Evolutionary conservation across 1,140 invertebrate species (phyloP), one percentile per base, ranked within the genome.

Genomic region (Patella vulgata): DNA sequence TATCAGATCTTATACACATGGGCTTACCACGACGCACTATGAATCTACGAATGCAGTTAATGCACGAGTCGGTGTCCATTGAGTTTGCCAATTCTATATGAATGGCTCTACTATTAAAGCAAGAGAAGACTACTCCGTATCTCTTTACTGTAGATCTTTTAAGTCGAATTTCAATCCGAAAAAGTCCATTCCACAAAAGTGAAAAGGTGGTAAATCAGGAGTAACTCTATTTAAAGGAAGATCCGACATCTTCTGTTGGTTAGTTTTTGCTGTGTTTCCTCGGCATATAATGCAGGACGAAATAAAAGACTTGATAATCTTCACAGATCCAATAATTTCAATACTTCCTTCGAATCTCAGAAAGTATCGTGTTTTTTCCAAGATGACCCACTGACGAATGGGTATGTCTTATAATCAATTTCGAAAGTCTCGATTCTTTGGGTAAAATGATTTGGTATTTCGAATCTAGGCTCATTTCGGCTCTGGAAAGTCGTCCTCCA

Each of bases 111-210:
- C 28, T 53, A 17, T 28, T 30, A 11, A 76, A 30, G 27, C 73
- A 77, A 1, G 73, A 71, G 27, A 74, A 75, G 23, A 77, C 58
- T 21, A 59, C 56, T 17, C 73, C 70, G 57, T 72, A 75, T 8
- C 68, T 44, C 50, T 77, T 77, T 6, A 66, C 46, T 33, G n/a
- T n/a, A 12, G 33, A 27, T 17, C 67, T 33, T 19, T 33, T 48
- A 17, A 17, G 33, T 27, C 63, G 27, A 40, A 9, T 17, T 78
- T 59, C 1, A 75, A 69, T 17, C 73, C 63, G 62, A 77, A 79
- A 62, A 54, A 76, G 39, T 79, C 75, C 40, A 76, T 42, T 14
- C 73, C 73, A n/a, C 63, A 66, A 51, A 31, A 17, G 3, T 59
- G 51, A 63, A 79, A 79, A 3, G 74, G 75, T 36, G 64, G 70